Evolutionary conservation across 2,113 vertebrate genomes (phyloP).

Genomic region (Scophthalmus maximus): DNA sequence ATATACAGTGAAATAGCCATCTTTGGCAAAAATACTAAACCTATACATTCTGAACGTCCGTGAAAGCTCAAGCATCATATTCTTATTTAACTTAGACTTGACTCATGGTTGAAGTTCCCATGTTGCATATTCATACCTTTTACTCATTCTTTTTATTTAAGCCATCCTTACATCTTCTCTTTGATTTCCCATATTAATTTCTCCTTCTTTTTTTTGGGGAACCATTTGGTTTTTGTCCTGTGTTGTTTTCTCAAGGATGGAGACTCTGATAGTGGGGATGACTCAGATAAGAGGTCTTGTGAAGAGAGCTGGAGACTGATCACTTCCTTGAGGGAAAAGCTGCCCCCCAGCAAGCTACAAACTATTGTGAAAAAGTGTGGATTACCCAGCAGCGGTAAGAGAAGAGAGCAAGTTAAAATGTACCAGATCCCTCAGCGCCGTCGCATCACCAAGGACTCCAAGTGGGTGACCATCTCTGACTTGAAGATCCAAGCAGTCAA

Average conservation of each 20-base stretch:
- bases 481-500: slow-evolving; percentile 99
- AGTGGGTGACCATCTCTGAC: slow-evolving; percentile 99
- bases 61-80: not conserved
- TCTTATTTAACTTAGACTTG: slow-evolving; percentile 19
- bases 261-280: slow-evolving; percentile 99
- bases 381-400: slow-evolving; percentile 98
- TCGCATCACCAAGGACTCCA: slow-evolving; percentile 96
- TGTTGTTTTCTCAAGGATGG: slow-evolving; percentile 99
- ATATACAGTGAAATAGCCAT: slow-evolving; percentile 7
- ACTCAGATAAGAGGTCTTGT: slow-evolving; percentile 99
- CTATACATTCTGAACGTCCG: slow-evolving; percentile 5
- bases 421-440: slow-evolving; percentile 97
- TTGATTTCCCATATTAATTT: slow-evolving; percentile 86
- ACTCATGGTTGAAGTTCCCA: slow-evolving; percentile 75
- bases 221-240: slow-evolving; percentile 92
- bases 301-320: slow-evolving; percentile 99
- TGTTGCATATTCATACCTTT: slow-evolving; percentile 84
- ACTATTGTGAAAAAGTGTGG: slow-evolving; percentile 99
- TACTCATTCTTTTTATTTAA: slow-evolving; percentile 84
- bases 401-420: slow-evolving; percentile 95
- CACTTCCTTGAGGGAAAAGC: slow-evolving; percentile 98
- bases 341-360: slow-evolving; percentile 99
- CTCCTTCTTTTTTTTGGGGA: slow-evolving; percentile 87
- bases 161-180: slow-evolving; percentile 83
- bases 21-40: slow-evolving; percentile 20